These are phyloP conservation scores for Pogonognathellus flavescens DNA, from an alignment of 1,140 invertebrate species.

Conservation along the genomic window DNA sequence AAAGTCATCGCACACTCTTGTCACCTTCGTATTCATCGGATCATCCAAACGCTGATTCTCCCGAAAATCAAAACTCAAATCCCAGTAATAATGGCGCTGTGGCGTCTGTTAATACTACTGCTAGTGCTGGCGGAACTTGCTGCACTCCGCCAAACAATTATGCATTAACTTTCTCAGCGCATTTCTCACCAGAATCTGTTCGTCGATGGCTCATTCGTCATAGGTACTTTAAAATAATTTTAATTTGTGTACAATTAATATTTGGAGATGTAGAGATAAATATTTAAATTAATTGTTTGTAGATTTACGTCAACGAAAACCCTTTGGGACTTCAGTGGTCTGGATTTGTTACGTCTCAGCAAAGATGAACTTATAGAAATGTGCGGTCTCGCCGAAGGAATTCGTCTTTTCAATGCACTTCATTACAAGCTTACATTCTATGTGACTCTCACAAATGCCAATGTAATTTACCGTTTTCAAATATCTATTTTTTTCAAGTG, in stretches of 20 bases:
- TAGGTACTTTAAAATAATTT: conserved; percentile 56
- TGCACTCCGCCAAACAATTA: conserved; percentile 21
- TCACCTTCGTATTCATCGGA: conserved; percentile 64
- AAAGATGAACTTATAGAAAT: conserved; percentile 94
- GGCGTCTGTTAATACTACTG: neutral
- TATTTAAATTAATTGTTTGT: conserved; percentile 26
- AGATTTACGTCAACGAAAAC: conserved; percentile 78
- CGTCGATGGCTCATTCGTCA: conserved; percentile 65
- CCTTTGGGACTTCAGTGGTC: conserved; percentile 88
- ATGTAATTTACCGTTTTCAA: conserved; percentile 19
- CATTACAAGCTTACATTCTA: conserved; percentile 73
- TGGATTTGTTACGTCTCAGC: conserved; percentile 87
- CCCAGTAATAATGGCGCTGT: conserved; percentile 8
- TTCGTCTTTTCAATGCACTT: conserved; percentile 90
- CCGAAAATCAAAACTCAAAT: conserved; percentile 58
- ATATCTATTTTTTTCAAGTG: neutral
- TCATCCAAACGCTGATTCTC: conserved; percentile 63
- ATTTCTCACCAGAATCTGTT: conserved; percentile 66
- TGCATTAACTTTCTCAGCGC: conserved; percentile 62
- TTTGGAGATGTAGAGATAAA: neutral
- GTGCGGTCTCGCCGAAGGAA: conserved; percentile 91
- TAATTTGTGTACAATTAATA: neutral
- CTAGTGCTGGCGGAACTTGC: neutral
- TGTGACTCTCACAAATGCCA: conserved; percentile 53
- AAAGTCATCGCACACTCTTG: conserved; percentile 69